These are phyloP conservation scores for Atta cephalotes DNA, from an alignment of 1,140 invertebrate species.

Conservation along the genomic window DNA sequence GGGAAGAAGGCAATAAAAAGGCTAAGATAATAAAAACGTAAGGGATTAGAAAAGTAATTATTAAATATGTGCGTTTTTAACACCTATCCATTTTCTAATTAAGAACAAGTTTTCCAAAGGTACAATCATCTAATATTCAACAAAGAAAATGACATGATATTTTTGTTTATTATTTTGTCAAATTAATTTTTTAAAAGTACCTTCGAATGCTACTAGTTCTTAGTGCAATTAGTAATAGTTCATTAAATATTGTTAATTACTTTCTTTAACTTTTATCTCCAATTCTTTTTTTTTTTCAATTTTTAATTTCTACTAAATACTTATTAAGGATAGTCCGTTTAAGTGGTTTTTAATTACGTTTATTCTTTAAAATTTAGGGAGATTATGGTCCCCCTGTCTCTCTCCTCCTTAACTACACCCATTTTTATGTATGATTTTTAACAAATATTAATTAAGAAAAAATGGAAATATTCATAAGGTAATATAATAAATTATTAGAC, in stretches of 20 bases:
- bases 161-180: not conserved
- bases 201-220: not conserved
- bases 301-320: too few species aligned
- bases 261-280: too few species aligned
- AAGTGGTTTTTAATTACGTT: too few species aligned
- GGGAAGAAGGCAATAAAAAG: not conserved
- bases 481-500: not conserved
- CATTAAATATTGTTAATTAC: not conserved
- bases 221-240: not conserved
- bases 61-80: constrained; percentile 29
- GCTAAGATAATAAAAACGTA: not conserved
- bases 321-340: too few species aligned
- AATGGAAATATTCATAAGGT: not conserved
- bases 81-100: constrained; percentile 4
- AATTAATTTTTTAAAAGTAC: not conserved
- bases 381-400: too few species aligned
- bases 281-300: too few species aligned
- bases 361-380: too few species aligned
- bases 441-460: constrained; percentile 4
- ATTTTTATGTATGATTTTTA: not conserved
- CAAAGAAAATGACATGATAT: not conserved
- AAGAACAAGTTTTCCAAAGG: not conserved
- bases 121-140: constrained; percentile 31
- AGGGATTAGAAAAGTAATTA: constrained; percentile 7
- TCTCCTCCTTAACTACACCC: too few species aligned